phyloP scores from a whole-genome alignment of 2,888 invertebrate genomes.

The Rhogogaster chlorosoma region DNA sequence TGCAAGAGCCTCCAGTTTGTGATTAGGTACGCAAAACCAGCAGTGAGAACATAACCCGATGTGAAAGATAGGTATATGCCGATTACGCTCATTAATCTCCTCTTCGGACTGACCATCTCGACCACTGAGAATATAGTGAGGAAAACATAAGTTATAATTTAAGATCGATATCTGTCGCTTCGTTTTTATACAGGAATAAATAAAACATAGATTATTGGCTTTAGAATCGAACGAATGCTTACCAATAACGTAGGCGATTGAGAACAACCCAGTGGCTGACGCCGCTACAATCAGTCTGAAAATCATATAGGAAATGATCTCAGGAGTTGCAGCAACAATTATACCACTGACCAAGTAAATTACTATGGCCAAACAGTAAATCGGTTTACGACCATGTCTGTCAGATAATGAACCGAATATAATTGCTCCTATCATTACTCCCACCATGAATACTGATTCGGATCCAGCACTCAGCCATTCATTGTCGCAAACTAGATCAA shows the following conservation, averaged over 20 bases:
- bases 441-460: slow-evolving; percentile 86
- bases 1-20: slow-evolving; percentile 86
- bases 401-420: slow-evolving; percentile 87
- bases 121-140: slow-evolving; percentile 76
- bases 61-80: slow-evolving; percentile 88
- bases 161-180: not conserved
- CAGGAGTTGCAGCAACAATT: slow-evolving; percentile 84
- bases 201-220: not conserved
- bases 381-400: slow-evolving; percentile 85
- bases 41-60: slow-evolving; percentile 85
- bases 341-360: slow-evolving; percentile 85
- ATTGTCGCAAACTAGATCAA: slow-evolving; percentile 84
- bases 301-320: slow-evolving; percentile 85
- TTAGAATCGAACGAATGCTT: slow-evolving; percentile 65
- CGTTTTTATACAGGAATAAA: too few species aligned
- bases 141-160: not conserved
- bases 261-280: slow-evolving; percentile 87
- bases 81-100: slow-evolving; percentile 85
- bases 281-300: slow-evolving; percentile 86
- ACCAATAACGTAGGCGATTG: slow-evolving; percentile 90
- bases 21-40: slow-evolving; percentile 84
- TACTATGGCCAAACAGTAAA: slow-evolving; percentile 86
- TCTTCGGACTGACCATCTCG: slow-evolving; percentile 87
- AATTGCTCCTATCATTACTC: slow-evolving; percentile 86
- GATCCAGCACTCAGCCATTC: slow-evolving; percentile 83